A percentile compares a stretch with the other conserved stretches of the same genome.
Conservation (phyloP, 2,888 invertebrate species). For the Caenorhabditis virilis region DNA sequence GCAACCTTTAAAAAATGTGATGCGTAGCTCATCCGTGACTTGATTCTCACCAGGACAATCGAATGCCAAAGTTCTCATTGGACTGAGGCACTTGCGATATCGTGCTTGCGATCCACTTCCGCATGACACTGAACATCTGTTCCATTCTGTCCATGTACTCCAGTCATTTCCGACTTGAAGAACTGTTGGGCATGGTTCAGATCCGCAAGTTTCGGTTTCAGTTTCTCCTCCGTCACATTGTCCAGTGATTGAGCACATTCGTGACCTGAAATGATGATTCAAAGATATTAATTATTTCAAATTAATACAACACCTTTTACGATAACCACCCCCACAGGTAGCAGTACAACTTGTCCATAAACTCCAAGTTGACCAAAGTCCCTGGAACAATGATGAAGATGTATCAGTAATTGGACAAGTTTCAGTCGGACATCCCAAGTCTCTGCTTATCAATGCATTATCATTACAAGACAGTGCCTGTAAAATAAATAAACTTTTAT, state of each 20-base stretch:
- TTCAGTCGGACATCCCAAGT: constrained; percentile 58
- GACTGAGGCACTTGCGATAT: constrained; percentile 63
- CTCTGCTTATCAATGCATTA: constrained; percentile 56
- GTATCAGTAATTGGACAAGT: constrained; percentile 39
- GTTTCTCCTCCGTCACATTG: constrained; percentile 57
- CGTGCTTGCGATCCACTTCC: constrained; percentile 65
- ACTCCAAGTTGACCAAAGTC: constrained; percentile 60
- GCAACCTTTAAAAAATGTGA: constrained; percentile 45
- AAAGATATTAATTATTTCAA: too few species aligned
- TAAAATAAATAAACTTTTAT: constrained; percentile 6
- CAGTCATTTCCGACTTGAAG: constrained; percentile 44
- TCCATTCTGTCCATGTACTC: constrained; percentile 63
- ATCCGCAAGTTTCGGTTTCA: constrained; percentile 56
- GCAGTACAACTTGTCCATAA: constrained; percentile 60
- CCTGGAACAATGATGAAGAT: constrained; percentile 30
- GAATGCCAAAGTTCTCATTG: constrained; percentile 62
- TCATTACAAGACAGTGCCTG: constrained; percentile 61
- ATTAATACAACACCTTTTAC: constrained; percentile 26
- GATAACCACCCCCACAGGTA: constrained; percentile 63
- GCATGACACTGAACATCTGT: constrained; percentile 61
- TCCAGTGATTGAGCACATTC: constrained; percentile 55
- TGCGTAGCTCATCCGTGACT: constrained; percentile 39
- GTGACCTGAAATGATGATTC: constrained; percentile 34
- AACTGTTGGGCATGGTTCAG: constrained; percentile 51
- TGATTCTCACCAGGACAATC: constrained; percentile 60